Percentiles rank a stretch among this genome's conserved stretches.
phyloP scores from a whole-genome alignment of 1,140 invertebrate genomes.

The Hormaphis cornu region DNA sequence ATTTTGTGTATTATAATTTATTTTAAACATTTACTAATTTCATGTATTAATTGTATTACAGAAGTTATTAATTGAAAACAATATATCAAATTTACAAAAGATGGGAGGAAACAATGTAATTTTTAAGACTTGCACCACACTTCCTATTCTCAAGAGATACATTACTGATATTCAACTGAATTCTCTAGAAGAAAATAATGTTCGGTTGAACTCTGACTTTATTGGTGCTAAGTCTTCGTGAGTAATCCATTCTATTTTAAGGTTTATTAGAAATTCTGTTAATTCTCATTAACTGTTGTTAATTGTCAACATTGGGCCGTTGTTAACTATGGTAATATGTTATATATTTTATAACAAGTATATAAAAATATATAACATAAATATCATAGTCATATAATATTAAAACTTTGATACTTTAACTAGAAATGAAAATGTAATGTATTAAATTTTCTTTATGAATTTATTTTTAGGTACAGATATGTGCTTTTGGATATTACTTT shows the following conservation, averaged over 20 bases:
- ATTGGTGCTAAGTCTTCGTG: conserved; percentile 63
- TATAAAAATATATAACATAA: too few species aligned
- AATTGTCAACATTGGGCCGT: too few species aligned
- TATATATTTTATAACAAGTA: too few species aligned
- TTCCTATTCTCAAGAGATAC: conserved; percentile 66
- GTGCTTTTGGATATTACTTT: conserved; percentile 74
- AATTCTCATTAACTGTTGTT: too few species aligned
- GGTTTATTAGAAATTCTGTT: too few species aligned
- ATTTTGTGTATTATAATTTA: not conserved
- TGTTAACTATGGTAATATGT: too few species aligned
- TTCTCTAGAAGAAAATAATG: conserved; percentile 52
- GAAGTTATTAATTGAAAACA: conserved; percentile 46
- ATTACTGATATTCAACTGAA: conserved; percentile 60
- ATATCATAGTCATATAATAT: too few species aligned
- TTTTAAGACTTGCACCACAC: conserved; percentile 64
- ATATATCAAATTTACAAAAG: conserved; percentile 52
- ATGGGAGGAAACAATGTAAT: conserved; percentile 68
- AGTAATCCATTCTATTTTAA: conserved; percentile 45
- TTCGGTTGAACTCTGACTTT: conserved; percentile 57
- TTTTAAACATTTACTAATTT: not conserved
- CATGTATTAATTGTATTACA: conserved; percentile 34
- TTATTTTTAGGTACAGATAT: conserved; percentile 54
- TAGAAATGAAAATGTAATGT: not conserved
- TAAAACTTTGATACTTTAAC: not conserved
- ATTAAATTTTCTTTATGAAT: not conserved